Base-by-base conservation (phyloP, 2,888 invertebrate genomes). In the Uropetala carovei region DNA sequence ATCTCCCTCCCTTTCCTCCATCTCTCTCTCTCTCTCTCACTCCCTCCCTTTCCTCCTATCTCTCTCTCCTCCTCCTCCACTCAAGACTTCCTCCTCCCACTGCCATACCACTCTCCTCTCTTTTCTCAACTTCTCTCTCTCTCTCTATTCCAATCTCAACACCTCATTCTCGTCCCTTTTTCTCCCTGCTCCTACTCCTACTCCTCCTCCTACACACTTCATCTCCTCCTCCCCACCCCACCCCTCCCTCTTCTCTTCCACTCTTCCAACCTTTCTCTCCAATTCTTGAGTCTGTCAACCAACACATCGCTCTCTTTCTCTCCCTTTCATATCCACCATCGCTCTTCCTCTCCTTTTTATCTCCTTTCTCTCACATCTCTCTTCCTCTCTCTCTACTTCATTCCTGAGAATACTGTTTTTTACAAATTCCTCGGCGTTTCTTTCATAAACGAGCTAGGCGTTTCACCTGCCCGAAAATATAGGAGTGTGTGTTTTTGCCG, bases 1-100 rank as follows among this genome's bases (percentile, higher is more conserved):
- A 64, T 89, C 89, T 89, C 60, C 58, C 59, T 82, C 30, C 83
- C 56, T 83, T 18, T 56, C 83, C 10, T 16, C 82, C 43, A 43
- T 14, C 22, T 11, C 60, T 60, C 60, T 86, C 60, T 60, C 58
- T 18, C 83, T 83, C 83, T 43, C 83, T 56, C 83, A 43, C 18
- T 18, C 18, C n/a, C 84, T n/a, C 18, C 16, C 18, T 16, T 11
- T 56, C 16, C 56, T 16, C 11, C 13, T 56, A 13, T 85, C n/a
- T 10, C 56, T 84, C 43, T 57, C 22, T 56, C 83, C 83, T 14
- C 16, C 30, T 30, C 83, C 10, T 18, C 18, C 83, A 30, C 83
- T 27, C 13, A 18, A n/a, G 22, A 0, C n/a, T 75, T 75, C 43
- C 43, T 43, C 43, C 43, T 16, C 83, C n/a, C 56, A 10, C 5